Conservation (phyloP, 2,113 vertebrate genomes). For the Ahaetulla prasina region DNA sequence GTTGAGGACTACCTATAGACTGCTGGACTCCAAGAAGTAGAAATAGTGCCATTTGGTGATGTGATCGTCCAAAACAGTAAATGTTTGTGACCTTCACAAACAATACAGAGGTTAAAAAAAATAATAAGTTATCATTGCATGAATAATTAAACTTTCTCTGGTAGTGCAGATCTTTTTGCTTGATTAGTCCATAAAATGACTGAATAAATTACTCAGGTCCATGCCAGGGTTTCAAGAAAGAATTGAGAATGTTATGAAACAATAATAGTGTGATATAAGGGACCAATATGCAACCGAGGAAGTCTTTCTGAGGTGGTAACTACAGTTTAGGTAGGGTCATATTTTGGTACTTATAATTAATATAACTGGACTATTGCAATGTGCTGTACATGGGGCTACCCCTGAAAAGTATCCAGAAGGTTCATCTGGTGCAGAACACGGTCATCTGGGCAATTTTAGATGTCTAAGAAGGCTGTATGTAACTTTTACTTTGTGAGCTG, state of each 20-base stretch:
- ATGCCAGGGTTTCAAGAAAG: not conserved
- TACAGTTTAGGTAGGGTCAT: not conserved
- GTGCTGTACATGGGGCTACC: not conserved
- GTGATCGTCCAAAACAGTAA: not conserved
- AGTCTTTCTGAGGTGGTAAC: not conserved
- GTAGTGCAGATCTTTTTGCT: not conserved
- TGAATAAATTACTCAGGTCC: not conserved
- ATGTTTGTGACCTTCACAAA: not conserved
- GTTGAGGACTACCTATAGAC: not conserved
- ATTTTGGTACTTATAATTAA: not conserved
- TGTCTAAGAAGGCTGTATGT: not conserved
- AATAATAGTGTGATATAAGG: not conserved
- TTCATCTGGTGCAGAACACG: not conserved
- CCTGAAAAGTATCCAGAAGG: not conserved
- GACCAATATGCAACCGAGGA: not conserved
- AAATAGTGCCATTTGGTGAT: not conserved
- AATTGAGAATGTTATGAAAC: not conserved
- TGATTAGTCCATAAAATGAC: not conserved
- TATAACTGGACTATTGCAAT: not conserved
- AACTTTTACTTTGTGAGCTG: not conserved
- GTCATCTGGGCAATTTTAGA: not conserved
- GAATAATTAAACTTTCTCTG: not conserved
- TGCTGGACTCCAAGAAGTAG: not conserved
- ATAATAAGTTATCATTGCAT: not conserved
- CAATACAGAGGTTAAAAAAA: not conserved